A percentile compares a stretch with the other conserved stretches of the same genome.
Conservation (phyloP, 2,113 vertebrate genomes). For the Fregetta grallaria region DNA sequence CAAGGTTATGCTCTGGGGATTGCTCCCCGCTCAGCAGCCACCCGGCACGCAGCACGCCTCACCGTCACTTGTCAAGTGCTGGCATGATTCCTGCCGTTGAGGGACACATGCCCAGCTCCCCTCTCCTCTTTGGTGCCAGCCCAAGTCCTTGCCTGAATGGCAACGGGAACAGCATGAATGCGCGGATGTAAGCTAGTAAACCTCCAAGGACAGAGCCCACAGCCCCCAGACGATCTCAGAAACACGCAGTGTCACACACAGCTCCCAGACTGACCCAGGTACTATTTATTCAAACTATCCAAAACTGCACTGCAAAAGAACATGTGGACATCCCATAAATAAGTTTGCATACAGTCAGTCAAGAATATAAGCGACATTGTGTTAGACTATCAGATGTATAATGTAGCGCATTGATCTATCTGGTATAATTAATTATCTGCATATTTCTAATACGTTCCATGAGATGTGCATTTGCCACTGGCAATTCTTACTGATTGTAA, state of each 20-base stretch:
- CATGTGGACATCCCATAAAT: neutral
- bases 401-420: neutral
- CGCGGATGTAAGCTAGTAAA: neutral
- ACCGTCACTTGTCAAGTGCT: neutral
- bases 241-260: neutral
- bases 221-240: neutral
- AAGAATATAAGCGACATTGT: neutral
- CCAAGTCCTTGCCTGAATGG: neutral
- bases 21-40: neutral
- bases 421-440: neutral
- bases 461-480: neutral
- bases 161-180: neutral
- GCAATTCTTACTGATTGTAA: neutral
- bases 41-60: neutral
- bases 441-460: neutral
- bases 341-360: neutral
- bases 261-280: neutral
- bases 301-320: neutral
- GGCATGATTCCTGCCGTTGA: neutral
- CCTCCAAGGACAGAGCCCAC: neutral
- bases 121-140: neutral
- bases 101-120: neutral
- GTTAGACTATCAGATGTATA: neutral
- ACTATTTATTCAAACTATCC: neutral
- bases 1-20: neutral